Conservation (phyloP, 2,113 vertebrate species). For the Motacilla tschutschensis region DNA sequence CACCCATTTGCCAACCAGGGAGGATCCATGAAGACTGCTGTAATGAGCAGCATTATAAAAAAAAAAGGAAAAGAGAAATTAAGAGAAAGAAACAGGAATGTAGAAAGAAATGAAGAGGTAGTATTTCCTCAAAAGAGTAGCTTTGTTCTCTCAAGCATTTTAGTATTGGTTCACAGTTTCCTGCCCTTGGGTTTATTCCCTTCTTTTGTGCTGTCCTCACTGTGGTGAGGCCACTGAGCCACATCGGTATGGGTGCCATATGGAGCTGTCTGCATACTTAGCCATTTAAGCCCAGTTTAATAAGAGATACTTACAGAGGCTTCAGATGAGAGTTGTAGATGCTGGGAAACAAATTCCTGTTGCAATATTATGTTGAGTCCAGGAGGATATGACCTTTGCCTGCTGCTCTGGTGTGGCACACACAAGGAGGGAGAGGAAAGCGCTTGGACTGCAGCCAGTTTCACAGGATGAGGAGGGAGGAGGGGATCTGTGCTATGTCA, state of each 20-base stretch:
- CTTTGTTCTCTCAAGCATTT: background rate
- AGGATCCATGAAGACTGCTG: background rate
- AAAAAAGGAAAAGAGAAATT: background rate
- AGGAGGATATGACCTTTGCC: background rate
- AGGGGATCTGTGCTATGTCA: background rate
- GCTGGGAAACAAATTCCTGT: background rate
- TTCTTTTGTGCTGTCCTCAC: background rate
- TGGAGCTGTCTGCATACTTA: background rate
- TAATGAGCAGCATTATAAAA: background rate
- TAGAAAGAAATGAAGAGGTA: background rate
- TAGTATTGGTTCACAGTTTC: background rate
- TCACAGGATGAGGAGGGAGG: background rate
- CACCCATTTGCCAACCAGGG: constrained; percentile 10
- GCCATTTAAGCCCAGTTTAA: background rate
- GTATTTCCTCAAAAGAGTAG: background rate
- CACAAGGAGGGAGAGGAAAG: background rate
- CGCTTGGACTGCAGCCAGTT: background rate
- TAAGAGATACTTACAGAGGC: background rate
- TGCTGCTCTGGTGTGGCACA: background rate
- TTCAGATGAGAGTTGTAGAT: background rate
- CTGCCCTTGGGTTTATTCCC: background rate
- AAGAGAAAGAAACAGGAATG: background rate
- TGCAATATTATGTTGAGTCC: background rate
- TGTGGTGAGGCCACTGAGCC: background rate
- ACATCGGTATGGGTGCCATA: accelerated